Base-by-base conservation (phyloP, 2,797 vertebrate species). In the Micromesistius poutassou region DNA sequence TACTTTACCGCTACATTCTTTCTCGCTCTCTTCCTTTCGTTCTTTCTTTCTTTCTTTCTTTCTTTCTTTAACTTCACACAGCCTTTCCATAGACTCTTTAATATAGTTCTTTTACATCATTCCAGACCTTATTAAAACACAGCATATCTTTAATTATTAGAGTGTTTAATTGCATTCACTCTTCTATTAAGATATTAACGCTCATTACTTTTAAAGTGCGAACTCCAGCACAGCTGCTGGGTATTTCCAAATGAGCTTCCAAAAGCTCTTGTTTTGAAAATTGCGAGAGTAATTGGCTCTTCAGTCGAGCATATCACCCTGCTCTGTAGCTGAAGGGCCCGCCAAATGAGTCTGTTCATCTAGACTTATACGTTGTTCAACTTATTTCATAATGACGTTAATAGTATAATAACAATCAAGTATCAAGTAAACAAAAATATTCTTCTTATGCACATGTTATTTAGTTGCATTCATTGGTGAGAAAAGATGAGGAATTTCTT, bases 131-230 rank as follows among this genome's bases (percentile, higher is more conserved):
- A 74, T 86, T 73, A 83, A 25, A 74, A 76, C 78, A 79, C 79
- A 79, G 40, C 68, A 78, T 74, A 19, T 76, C 74, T 78, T 74
- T 77, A 83, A 83, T 87, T 84, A 85, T 87, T 82, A 78, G 74
- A 81, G 78, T 82, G 86, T 85, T 89, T 88, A 77, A 88, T 89
- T 87, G 89, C 74, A 83, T n/a, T 31, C 66, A 46, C 66, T 31
- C 74, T 88, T 88, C 74, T 79, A 82, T 80, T 14, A 50, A 84
- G 76, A 82, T 81, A 79, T 87, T 85, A 77, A 72, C 77, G 78
- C 72, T 86, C 86, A 87, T 90, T 86, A 83, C 68, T 75, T 42
- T 74, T 38, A 77, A 50, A 70, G 30, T 36, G 82, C 72, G 72
- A 78, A 33, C 79, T 76, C 75, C 78, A 74, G 77, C 81, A 74